phyloP scores from a whole-genome alignment of 1,140 invertebrate genomes.

The Megathymus violae region DNA sequence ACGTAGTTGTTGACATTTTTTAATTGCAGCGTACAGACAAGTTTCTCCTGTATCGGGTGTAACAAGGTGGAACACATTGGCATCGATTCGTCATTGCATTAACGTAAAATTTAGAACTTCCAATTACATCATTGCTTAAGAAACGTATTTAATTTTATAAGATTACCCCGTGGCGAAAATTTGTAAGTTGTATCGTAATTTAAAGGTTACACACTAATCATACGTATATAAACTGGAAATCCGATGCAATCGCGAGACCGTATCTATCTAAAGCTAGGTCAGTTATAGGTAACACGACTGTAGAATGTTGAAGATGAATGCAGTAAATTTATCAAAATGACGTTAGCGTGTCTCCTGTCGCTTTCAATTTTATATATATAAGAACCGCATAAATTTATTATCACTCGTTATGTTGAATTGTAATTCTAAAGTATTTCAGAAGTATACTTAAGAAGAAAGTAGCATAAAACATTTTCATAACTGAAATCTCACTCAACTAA shows the following conservation, averaged over 20 bases:
- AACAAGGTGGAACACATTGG: not conserved
- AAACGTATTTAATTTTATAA: not conserved
- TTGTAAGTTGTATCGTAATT: not conserved
- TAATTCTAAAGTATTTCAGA: too few relatives aligned
- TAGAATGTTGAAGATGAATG: slow-evolving; percentile 18
- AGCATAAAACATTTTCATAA: too few relatives aligned
- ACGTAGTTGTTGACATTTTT: not conserved
- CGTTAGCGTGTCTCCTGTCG: not conserved
- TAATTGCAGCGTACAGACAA: not conserved
- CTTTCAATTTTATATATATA: not conserved
- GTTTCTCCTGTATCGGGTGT: not conserved
- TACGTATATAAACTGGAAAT: slow-evolving; percentile 18
- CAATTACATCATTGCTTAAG: not conserved
- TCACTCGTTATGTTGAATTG: too few relatives aligned
- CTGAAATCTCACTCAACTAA: too few relatives aligned
- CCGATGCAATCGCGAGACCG: slow-evolving; percentile 20
- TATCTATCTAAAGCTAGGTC: slow-evolving; percentile 20
- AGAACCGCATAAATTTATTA: too few relatives aligned
- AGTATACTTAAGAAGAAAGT: too few relatives aligned
- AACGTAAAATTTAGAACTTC: slow-evolving; percentile 1
- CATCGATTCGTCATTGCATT: not conserved
- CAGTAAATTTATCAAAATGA: slow-evolving; percentile 14
- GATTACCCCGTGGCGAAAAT: not conserved
- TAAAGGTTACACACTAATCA: slow-evolving; percentile 8
- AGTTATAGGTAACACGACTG: slow-evolving; percentile 27